These are phyloP conservation scores for Aphelinus atriplicis DNA, from an alignment of 1,140 invertebrate species.

Conservation along the genomic window DNA sequence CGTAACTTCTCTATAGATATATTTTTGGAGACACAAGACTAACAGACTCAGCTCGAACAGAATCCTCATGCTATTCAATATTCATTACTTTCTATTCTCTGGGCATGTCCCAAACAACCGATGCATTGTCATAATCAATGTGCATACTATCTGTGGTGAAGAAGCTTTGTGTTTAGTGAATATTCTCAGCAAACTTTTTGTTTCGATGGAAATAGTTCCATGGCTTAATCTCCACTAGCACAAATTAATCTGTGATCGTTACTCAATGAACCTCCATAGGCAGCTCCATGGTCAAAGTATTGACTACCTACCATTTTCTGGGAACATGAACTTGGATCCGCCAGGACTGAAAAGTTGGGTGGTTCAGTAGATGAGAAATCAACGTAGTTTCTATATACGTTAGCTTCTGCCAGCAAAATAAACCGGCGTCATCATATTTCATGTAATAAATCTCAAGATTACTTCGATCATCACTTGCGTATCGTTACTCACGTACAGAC, in stretches of 20 bases:
- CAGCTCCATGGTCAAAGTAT: slow-evolving; percentile 85
- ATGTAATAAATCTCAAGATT: too few relatives aligned
- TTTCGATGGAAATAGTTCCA: slow-evolving; percentile 88
- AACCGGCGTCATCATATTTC: too few relatives aligned
- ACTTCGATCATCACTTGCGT: too few relatives aligned
- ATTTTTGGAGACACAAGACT: slow-evolving; percentile 81
- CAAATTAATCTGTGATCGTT: slow-evolving; percentile 86
- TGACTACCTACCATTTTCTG: slow-evolving; percentile 83
- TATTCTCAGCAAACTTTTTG: slow-evolving; percentile 78
- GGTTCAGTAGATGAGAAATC: slow-evolving; percentile 89
- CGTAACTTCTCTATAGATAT: slow-evolving; percentile 91
- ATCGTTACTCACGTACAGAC: too few relatives aligned
- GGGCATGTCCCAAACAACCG: slow-evolving; percentile 89
- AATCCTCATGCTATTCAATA: slow-evolving; percentile 83
- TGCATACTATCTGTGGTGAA: slow-evolving; percentile 84
- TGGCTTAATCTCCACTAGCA: slow-evolving; percentile 87
- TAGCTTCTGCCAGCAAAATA: too few relatives aligned
- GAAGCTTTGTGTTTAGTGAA: slow-evolving; percentile 66
- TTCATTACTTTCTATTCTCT: slow-evolving; percentile 77
- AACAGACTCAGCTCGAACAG: slow-evolving; percentile 79
- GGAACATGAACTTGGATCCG: slow-evolving; percentile 93
- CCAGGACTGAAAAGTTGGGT: slow-evolving; percentile 88
- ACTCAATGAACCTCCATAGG: slow-evolving; percentile 87
- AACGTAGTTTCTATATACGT: slow-evolving; percentile 73
- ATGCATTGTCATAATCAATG: slow-evolving; percentile 91